A percentile compares a stretch with the other conserved stretches of the same genome.
Evolutionary conservation across 2,888 invertebrate species (phyloP).

Genomic region (Drosophila dives): DNA sequence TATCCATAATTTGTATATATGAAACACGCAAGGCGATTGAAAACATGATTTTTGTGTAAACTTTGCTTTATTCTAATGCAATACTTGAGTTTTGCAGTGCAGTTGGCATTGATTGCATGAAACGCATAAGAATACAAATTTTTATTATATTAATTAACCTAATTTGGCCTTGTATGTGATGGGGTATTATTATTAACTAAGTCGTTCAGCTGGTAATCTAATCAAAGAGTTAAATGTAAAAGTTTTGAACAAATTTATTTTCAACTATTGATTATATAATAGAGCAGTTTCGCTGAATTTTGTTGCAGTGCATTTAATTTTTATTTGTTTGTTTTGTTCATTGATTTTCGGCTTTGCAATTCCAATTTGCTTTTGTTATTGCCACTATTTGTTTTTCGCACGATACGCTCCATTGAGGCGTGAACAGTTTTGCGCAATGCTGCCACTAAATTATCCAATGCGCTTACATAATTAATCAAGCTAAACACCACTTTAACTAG

Average conservation of each 20-base stretch:
- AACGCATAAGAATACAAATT: conserved; percentile 7
- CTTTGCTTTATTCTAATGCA: not conserved
- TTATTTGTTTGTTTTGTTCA: not conserved
- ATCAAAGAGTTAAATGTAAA: not conserved
- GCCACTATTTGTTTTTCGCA: conserved; percentile 16
- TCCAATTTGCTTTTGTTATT: conserved; percentile 25
- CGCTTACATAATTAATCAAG: conserved; percentile 54
- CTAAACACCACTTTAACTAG: conserved; percentile 12
- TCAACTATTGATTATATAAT: conserved; percentile 1
- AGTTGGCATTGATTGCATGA: conserved; percentile 31
- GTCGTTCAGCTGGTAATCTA: not conserved
- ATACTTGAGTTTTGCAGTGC: conserved; percentile 1
- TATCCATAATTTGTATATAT: conserved; percentile 14
- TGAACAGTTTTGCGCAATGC: conserved; percentile 67
- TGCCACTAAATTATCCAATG: conserved; percentile 38
- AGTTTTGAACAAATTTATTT: not conserved
- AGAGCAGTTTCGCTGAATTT: not conserved
- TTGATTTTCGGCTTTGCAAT: conserved; percentile 22
- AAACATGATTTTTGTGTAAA: not conserved
- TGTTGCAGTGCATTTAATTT: not conserved
- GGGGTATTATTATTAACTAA: not conserved
- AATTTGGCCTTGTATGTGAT: not conserved
- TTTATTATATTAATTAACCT: not conserved
- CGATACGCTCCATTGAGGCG: conserved; percentile 74
- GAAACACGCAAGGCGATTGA: conserved; percentile 28